A percentile compares a stretch with the other conserved stretches of the same genome.
Conservation (phyloP, 2,888 invertebrate species). For the Campaea margaritaria region DNA sequence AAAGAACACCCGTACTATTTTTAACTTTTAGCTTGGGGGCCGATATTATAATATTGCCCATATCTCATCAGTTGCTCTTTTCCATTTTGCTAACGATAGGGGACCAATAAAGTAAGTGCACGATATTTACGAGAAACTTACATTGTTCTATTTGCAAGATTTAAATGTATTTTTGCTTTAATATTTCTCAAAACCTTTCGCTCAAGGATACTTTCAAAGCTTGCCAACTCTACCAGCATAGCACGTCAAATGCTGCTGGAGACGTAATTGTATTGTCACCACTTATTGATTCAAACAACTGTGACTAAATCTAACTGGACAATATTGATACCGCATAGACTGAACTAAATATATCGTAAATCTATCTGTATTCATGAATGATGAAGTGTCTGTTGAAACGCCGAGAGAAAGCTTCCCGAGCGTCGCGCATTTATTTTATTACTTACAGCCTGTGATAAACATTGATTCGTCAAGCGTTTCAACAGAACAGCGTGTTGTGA, state of each 20-base stretch:
- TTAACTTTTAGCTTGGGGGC: conserved; percentile 40
- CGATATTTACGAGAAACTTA: conserved; percentile 38
- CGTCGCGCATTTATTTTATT: conserved; percentile 36
- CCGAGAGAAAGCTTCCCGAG: conserved; percentile 36
- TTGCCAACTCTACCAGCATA: background rate
- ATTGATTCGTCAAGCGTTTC: conserved; percentile 58
- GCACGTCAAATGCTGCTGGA: background rate
- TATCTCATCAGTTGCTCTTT: conserved; percentile 42
- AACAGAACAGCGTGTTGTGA: conserved; percentile 52
- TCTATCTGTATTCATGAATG: conserved; percentile 26
- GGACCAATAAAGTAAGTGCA: conserved; percentile 39
- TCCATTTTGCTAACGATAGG: conserved; percentile 36
- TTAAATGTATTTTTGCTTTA: background rate
- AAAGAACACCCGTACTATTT: conserved; percentile 37
- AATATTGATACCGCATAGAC: conserved; percentile 24
- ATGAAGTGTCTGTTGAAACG: conserved; percentile 36
- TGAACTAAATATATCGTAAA: conserved; percentile 32
- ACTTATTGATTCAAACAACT: conserved; percentile 23
- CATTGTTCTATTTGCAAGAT: background rate
- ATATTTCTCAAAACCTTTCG: background rate
- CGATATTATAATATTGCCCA: conserved; percentile 39
- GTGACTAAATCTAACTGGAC: conserved; percentile 40
- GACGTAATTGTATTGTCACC: conserved; percentile 1
- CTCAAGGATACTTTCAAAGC: background rate
- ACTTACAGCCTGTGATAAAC: conserved; percentile 48